Base-by-base conservation (phyloP, 2,797 vertebrate genomes). In the Mus caroli region DNA sequence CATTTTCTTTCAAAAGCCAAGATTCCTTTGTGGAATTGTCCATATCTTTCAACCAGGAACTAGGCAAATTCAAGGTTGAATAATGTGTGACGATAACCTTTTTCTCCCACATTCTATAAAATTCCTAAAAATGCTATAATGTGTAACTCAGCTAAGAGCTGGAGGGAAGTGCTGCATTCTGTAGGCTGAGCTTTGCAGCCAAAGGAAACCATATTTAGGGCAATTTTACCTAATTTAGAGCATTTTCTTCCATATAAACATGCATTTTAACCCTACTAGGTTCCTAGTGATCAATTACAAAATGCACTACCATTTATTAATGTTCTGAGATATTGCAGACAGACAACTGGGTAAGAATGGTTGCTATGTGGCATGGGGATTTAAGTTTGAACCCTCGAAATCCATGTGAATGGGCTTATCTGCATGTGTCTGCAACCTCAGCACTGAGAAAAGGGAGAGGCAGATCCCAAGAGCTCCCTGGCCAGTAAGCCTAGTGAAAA, bases 41-140 rank as follows among this genome's bases (percentile, higher is more conserved):
- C 76, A 91, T 62, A 40, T 31, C 37, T 86, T 80, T 87, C 37
- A 40, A 0, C 79, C 28, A 52, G 15, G 83, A 34, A 78, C 64
- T 52, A 64, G 28, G 12, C 15, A 15, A 89, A 94, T 93, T 79
- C 52, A 58, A 75, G 64, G 40, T 56, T 92, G 82, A 4, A 1
- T 19, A 4, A 1, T 19, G 67, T 56, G 46, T 69, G 40, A 88
- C 31, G 15, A 14, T 46, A n/a, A 52, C 0, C 0, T 24, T 46
- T 96, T 67, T 84, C 89, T 91, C 83, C n/a, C 9, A 52, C 28
- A 60, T 79, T 77, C 73, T 60, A 54, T 56, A 94, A 97, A 96
- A 85, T 64, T 60, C n/a, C 43, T 1, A 60, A 93, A 80, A n/a
- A 0, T 26, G 34, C 22, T 52, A 46, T 40, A 67, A 50, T 0